A percentile compares a stretch with the other conserved stretches of the same genome.
Conservation (phyloP, 2,888 invertebrate species). For the Mylabris sibirica region DNA sequence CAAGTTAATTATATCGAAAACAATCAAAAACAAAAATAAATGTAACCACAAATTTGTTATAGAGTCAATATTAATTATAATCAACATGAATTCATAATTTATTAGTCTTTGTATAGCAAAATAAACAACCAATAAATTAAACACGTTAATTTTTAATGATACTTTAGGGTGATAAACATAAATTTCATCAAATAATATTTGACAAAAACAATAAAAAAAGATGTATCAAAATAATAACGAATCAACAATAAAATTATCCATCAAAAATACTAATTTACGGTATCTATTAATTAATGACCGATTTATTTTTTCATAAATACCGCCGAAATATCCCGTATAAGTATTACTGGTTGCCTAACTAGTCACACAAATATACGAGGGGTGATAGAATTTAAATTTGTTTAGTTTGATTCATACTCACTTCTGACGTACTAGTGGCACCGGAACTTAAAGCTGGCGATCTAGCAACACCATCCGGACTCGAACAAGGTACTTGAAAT, state of each 20-base stretch:
- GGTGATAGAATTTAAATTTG: background rate
- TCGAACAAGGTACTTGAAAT: conserved; percentile 47
- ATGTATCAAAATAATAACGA: background rate
- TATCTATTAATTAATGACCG: background rate
- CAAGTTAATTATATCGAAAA: background rate
- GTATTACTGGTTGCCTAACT: conserved; percentile 25
- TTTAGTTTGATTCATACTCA: conserved; percentile 56
- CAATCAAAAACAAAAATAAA: background rate
- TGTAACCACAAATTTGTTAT: conserved; percentile 4
- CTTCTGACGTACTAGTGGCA: conserved; percentile 83
- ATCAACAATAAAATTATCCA: background rate
- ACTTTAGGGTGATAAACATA: too few relatives aligned
- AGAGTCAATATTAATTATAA: too few relatives aligned
- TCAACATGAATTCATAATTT: background rate
- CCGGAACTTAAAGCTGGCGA: conserved; percentile 79
- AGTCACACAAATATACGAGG: background rate
- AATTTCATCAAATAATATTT: too few relatives aligned
- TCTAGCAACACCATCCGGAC: conserved; percentile 65
- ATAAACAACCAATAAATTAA: background rate
- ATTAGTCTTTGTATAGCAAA: background rate
- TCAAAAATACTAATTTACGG: background rate
- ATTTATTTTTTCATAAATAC: background rate
- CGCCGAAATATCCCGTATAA: background rate
- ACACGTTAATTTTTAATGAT: background rate
- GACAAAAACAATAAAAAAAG: background rate